Evolutionary conservation across 2,888 invertebrate species (phyloP).

Genomic region (Odontothrips loti): DNA sequence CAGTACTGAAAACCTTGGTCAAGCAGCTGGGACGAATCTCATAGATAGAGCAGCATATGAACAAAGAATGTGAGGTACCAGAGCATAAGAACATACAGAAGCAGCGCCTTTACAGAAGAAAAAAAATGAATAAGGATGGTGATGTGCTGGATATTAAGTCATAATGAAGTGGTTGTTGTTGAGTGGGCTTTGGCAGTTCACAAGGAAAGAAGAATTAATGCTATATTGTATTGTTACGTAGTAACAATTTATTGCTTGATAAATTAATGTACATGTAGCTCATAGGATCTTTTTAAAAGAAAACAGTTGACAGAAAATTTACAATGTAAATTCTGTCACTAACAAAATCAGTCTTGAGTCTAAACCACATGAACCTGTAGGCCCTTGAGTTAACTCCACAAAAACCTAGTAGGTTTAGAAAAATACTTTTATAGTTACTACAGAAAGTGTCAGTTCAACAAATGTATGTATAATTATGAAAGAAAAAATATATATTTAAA

Average conservation of each 20-base stretch:
- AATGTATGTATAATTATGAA: neutral
- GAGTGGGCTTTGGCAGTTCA: neutral
- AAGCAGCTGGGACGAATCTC: neutral
- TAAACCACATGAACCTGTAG: neutral
- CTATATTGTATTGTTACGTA: neutral
- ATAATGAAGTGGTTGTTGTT: neutral
- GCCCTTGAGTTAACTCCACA: neutral
- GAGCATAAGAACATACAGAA: neutral
- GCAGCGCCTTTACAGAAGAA: neutral
- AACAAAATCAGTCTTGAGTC: conserved; percentile 1
- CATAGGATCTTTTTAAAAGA: neutral
- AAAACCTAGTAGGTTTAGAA: neutral
- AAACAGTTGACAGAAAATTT: neutral
- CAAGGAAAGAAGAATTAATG: neutral
- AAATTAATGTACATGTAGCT: conserved; percentile 31
- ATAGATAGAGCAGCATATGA: neutral
- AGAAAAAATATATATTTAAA: neutral
- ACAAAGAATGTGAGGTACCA: neutral
- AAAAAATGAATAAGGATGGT: neutral
- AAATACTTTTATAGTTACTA: neutral
- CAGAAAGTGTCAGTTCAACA: neutral
- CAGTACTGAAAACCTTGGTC: neutral
- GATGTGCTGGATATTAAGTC: neutral
- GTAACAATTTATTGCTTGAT: conserved; percentile 31
- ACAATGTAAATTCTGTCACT: conserved; percentile 1